phyloP scores from a whole-genome alignment of 2,888 invertebrate genomes.

The Phortica okadai region DNA sequence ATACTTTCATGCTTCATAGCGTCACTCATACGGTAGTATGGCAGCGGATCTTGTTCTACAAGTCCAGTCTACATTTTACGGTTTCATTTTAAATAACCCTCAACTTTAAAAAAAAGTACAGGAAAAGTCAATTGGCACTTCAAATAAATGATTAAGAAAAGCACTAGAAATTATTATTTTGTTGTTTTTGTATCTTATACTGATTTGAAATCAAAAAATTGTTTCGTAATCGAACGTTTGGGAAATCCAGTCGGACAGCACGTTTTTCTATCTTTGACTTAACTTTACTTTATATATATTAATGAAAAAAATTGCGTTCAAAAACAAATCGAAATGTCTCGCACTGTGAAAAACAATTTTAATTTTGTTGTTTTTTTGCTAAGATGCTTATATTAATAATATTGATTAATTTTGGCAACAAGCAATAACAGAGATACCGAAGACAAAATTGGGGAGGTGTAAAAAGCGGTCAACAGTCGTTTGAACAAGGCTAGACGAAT shows the following conservation, averaged over 20 bases:
- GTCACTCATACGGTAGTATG: too few relatives aligned
- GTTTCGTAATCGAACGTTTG: background rate
- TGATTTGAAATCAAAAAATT: too few relatives aligned
- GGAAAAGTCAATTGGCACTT: too few relatives aligned
- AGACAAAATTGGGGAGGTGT: background rate
- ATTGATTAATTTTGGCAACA: conserved; percentile 27
- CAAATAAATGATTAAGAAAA: too few relatives aligned
- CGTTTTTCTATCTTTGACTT: background rate
- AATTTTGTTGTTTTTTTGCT: background rate
- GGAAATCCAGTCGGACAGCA: background rate
- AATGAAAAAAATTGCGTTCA: background rate
- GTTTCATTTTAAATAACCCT: too few relatives aligned
- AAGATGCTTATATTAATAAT: conserved; percentile 20
- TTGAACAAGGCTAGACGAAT: conserved; percentile 23
- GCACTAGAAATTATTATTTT: too few relatives aligned
- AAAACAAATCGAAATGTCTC: conserved; percentile 1
- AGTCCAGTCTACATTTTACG: too few relatives aligned
- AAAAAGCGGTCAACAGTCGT: conserved; percentile 13
- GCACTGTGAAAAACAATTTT: conserved; percentile 15
- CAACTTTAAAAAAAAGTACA: too few relatives aligned
- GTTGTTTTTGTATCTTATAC: too few relatives aligned
- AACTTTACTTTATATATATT: background rate
- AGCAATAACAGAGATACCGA: background rate
- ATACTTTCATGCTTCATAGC: too few relatives aligned
- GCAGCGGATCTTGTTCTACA: too few relatives aligned